Percentiles rank a stretch among this genome's conserved stretches.
Evolutionary conservation across 2,113 vertebrate species (phyloP).

Genomic region (Chloropsis cyanopogon): DNA sequence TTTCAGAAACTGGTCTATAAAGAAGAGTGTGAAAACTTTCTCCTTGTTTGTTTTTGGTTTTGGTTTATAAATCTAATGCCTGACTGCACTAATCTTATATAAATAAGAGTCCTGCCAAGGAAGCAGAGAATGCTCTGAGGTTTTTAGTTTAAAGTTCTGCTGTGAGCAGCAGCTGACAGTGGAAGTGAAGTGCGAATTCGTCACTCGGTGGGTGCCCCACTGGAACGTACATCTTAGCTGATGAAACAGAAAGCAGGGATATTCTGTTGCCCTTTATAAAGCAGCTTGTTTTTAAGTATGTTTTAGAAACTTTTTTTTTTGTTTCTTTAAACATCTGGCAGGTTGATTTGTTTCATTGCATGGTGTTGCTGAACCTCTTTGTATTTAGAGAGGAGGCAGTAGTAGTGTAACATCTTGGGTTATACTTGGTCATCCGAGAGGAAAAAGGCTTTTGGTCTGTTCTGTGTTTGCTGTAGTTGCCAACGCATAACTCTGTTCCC

Average conservation of each 20-base stretch:
- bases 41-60: constrained; percentile 7
- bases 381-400: neutral
- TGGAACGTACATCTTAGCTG: neutral
- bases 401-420: neutral
- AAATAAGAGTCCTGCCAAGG: constrained; percentile 18
- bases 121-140: neutral
- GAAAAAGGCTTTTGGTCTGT: neutral
- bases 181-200: neutral
- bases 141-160: constrained; percentile 3
- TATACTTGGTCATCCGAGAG: neutral
- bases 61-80: constrained; percentile 41
- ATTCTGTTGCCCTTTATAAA: constrained; percentile 9
- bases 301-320: neutral
- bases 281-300: neutral
- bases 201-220: neutral
- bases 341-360: neutral
- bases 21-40: constrained; percentile 33
- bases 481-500: neutral
- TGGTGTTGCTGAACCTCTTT: neutral
- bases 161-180: neutral
- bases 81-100: constrained; percentile 28
- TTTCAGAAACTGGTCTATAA: neutral
- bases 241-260: neutral
- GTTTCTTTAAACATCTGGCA: neutral
- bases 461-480: neutral